These are phyloP conservation scores for Sepiola atlantica DNA, from an alignment of 2,888 invertebrate genomes.

Conservation along the genomic window DNA sequence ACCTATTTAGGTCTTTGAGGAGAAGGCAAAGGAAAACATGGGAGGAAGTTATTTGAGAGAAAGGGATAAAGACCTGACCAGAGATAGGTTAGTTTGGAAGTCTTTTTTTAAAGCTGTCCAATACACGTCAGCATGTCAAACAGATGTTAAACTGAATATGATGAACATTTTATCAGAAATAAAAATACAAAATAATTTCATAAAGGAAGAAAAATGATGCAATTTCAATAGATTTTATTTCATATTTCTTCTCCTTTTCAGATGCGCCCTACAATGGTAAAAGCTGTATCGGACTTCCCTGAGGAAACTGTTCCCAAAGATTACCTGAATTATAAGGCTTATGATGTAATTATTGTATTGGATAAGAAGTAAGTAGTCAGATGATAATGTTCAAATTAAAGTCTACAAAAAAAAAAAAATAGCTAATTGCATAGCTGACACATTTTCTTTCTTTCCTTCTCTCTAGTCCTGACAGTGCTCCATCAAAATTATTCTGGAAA, in stretches of 20 bases:
- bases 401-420: no score
- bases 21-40: no score
- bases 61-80: no score
- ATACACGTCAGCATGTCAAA: no score
- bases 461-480: conserved; percentile 33
- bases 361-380: conserved; percentile 81
- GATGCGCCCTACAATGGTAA: conserved; percentile 93
- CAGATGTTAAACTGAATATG: no score
- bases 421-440: not conserved
- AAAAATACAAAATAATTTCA: not conserved
- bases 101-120: no score
- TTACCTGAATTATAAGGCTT: conserved; percentile 87
- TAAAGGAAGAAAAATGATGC: not conserved
- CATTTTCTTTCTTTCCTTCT: not conserved
- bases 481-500: conserved; percentile 82
- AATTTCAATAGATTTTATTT: not conserved
- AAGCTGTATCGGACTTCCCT: conserved; percentile 80
- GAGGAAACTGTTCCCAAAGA: conserved; percentile 75
- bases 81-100: no score
- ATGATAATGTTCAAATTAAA: no score
- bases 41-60: no score
- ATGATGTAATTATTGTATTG: conserved; percentile 93
- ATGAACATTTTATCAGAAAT: not conserved
- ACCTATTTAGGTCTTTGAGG: no score
- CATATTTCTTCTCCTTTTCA: conserved; percentile 63